Conservation (phyloP, 2,888 invertebrate species). For the Barypeithes pellucidus region DNA sequence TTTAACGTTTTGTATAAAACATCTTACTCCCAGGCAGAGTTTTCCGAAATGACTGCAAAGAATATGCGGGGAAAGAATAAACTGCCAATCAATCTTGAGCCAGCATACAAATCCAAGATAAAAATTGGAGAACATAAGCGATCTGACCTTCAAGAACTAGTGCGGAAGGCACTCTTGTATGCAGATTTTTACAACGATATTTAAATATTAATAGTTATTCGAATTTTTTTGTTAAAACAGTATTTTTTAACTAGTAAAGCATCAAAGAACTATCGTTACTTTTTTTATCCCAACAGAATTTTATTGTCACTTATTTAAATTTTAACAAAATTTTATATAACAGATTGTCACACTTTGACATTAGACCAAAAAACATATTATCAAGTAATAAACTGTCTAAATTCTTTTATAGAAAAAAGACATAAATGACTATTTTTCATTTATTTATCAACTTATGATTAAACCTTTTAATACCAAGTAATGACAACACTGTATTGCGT, state of each 20-base stretch:
- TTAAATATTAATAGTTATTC: too few relatives aligned
- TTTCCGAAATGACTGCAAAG: neutral
- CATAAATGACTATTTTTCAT: neutral
- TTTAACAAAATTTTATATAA: too few relatives aligned
- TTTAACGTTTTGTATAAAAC: slow-evolving; percentile 1
- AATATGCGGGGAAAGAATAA: neutral
- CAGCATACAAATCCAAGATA: neutral
- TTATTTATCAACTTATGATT: neutral
- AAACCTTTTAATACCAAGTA: neutral
- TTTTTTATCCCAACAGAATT: too few relatives aligned
- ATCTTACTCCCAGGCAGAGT: slow-evolving; percentile 2
- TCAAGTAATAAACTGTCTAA: too few relatives aligned
- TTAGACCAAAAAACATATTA: too few relatives aligned
- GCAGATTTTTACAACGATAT: slow-evolving; percentile 3
- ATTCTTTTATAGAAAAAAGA: too few relatives aligned
- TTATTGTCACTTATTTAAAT: too few relatives aligned
- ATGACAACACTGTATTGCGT: neutral
- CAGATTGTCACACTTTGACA: too few relatives aligned
- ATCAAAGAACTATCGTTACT: too few relatives aligned
- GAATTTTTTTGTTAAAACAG: too few relatives aligned
- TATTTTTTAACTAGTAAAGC: too few relatives aligned
- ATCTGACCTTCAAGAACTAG: neutral
- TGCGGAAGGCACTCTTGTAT: neutral
- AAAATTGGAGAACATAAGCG: slow-evolving; percentile 1
- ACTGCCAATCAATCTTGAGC: neutral